These are phyloP conservation scores for Brachymystax lenok DNA, from an alignment of 2,797 vertebrate genomes.

Conservation along the genomic window DNA sequence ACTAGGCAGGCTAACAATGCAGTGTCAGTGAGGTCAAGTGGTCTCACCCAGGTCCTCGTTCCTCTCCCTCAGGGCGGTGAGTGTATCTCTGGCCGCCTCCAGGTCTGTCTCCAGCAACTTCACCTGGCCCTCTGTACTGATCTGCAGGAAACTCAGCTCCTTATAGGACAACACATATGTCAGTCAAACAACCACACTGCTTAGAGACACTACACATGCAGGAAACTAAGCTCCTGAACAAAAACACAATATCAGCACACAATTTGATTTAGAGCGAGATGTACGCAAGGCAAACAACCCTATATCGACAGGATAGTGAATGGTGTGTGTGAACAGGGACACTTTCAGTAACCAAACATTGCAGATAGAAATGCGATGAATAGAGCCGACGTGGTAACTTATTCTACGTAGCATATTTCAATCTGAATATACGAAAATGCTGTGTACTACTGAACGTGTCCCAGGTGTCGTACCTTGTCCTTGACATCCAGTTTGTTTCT, in stretches of 20 bases:
- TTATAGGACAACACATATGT: slow-evolving; percentile 33
- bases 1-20: not conserved
- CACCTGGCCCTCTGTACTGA: slow-evolving; percentile 72
- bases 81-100: slow-evolving; percentile 59
- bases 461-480: slow-evolving; percentile 79
- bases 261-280: not conserved
- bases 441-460: slow-evolving; percentile 34
- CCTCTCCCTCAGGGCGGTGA: slow-evolving; percentile 66
- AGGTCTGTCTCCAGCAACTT: slow-evolving; percentile 72
- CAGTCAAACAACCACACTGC: no score
- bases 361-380: no score
- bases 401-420: no score
- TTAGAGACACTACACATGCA: not conserved
- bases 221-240: not conserved
- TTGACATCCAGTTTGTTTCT: slow-evolving; percentile 85
- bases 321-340: not conserved
- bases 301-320: not conserved
- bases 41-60: slow-evolving; percentile 76
- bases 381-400: no score
- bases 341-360: no score
- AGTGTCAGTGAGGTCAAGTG: not conserved
- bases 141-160: slow-evolving; percentile 76
- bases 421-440: no score
- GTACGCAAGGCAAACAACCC: not conserved
- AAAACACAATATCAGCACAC: not conserved